Evolutionary conservation across 2,797 vertebrate genomes (phyloP).

Genomic region (Centroberyx gerrardi): DNA sequence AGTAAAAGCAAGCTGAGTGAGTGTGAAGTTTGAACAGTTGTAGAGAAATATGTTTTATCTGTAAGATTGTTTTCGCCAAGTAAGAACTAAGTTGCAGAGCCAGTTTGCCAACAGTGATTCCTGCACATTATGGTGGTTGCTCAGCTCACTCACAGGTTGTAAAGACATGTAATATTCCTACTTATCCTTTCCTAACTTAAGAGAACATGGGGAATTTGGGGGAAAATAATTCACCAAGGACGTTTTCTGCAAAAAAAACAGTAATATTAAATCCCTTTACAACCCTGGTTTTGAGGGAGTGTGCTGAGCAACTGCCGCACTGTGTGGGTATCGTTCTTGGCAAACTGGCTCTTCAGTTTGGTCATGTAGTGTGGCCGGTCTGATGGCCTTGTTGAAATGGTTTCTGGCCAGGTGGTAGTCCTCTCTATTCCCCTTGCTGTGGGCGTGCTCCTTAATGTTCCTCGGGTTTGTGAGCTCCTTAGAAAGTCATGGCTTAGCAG

Average conservation of each 20-base stretch:
- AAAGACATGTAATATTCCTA: no score
- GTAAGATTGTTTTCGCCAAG: background rate
- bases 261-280: background rate
- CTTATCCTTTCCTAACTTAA: background rate
- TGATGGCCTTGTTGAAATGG: conserved; percentile 41
- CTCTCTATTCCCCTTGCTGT: conserved; percentile 33
- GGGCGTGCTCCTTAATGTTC: conserved; percentile 24
- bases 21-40: background rate
- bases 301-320: conserved; percentile 6
- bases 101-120: no score
- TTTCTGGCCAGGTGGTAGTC: conserved; percentile 53
- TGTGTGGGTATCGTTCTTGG: conserved; percentile 30
- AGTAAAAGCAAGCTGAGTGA: no score
- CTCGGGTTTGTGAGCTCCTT: conserved; percentile 3
- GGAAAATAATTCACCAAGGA: no score
- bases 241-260: no score
- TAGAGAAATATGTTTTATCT: background rate
- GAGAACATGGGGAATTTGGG: background rate
- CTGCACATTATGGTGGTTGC: no score
- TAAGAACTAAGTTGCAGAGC: no score
- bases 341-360: conserved; percentile 26
- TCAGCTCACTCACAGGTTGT: no score
- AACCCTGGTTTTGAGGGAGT: background rate
- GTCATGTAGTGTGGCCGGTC: conserved; percentile 25
- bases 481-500: conserved; percentile 24